Evolutionary conservation across 2,113 vertebrate species (phyloP), one percentile per base, ranked within the genome.

Genomic region (Elaphurus davidianus): DNA sequence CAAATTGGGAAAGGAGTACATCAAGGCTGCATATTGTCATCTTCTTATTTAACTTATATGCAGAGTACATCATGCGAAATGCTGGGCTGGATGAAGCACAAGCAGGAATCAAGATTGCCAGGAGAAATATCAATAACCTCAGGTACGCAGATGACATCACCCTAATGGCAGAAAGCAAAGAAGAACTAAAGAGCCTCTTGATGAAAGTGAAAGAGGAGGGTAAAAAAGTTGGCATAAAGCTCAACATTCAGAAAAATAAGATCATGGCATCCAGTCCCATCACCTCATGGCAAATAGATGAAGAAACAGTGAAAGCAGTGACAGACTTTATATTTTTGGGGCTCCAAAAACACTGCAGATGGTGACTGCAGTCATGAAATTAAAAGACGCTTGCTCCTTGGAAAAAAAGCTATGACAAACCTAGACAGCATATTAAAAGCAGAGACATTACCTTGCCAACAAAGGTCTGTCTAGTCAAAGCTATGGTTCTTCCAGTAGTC

Each of bases 281-380:
- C 8, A 67, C 64, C 19, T 19, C 64, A 67, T 10, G 6, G 33
- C 16, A 67, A 21, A 67, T 21, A 67, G 33, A 2, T 36, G 64
- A 9, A 9, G 17, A 36, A 67, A 67, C 64, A 67, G 17, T 67
- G 4, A 2, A 36, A 67, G n/a, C 62, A 0, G 0, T n/a, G 64
- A 11, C 33, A n/a, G 33, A 67, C 16, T 67, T 67, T 67, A 2
- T 67, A 5, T 36, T 36, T 36, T 0, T 0, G 33, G 64, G 8
- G 64, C 17, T 67, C 33, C 16, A 67, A 67, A 67, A 67, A 11
- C 64, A 67, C 33, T 67, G 33, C 0, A 1, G 4, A 36, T 67
- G 2, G 64, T 36, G 33, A 36, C 4, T 36, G 8, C 33, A 67
- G 33, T 33, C 17, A 21, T 67, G n/a, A 67, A 36, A 67, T 67